phyloP scores from a whole-genome alignment of 2,888 invertebrate genomes.

The Seladonia tumulorum region DNA sequence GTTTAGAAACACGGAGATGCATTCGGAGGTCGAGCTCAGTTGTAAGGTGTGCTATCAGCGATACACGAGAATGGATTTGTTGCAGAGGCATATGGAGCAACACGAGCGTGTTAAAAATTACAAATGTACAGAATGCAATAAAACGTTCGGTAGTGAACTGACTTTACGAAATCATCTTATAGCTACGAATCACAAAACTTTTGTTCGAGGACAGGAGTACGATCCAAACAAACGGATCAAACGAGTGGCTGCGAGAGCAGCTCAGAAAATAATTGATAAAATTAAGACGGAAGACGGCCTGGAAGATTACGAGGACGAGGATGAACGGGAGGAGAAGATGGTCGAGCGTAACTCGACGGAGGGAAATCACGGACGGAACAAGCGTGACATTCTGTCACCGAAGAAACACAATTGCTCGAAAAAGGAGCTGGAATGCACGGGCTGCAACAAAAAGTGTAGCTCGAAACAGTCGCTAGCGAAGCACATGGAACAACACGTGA shows the following conservation, averaged over 20 bases:
- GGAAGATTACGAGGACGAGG: slow-evolving; percentile 75
- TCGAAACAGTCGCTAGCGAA: slow-evolving; percentile 80
- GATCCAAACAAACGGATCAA: slow-evolving; percentile 82
- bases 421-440: slow-evolving; percentile 77
- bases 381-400: slow-evolving; percentile 40
- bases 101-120: slow-evolving; percentile 70
- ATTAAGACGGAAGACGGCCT: slow-evolving; percentile 80
- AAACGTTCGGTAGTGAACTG: slow-evolving; percentile 80
- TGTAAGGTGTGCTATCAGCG: slow-evolving; percentile 78
- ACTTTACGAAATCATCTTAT: slow-evolving; percentile 82
- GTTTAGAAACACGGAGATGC: slow-evolving; percentile 69
- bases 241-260: slow-evolving; percentile 81
- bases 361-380: slow-evolving; percentile 51
- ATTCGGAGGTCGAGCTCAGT: slow-evolving; percentile 65
- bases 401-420: slow-evolving; percentile 61
- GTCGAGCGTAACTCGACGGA: slow-evolving; percentile 48
- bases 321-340: slow-evolving; percentile 51
- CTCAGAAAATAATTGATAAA: slow-evolving; percentile 82
- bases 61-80: slow-evolving; percentile 76
- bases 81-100: slow-evolving; percentile 78
- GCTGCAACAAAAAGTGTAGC: slow-evolving; percentile 78
- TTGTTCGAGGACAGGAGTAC: slow-evolving; percentile 79
- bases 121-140: slow-evolving; percentile 81
- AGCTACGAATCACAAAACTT: slow-evolving; percentile 81
- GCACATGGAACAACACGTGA: slow-evolving; percentile 81